Conservation (phyloP, 2,113 vertebrate species). For the Hydrolagus affinis region DNA sequence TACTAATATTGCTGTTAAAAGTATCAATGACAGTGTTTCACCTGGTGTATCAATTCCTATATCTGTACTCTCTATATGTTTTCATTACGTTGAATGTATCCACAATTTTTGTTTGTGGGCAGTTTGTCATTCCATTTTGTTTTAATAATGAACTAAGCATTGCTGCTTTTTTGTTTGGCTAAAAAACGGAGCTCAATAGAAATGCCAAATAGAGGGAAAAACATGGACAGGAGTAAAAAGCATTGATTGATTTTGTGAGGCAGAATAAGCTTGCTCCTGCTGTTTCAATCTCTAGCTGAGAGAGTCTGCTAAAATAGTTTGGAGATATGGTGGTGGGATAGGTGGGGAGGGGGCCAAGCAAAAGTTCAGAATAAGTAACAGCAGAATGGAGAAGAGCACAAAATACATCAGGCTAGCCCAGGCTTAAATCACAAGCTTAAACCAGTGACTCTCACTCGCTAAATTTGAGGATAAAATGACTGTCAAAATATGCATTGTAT, state of each 20-base stretch:
- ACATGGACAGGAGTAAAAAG: neutral
- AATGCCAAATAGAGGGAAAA: slow-evolving; percentile 24
- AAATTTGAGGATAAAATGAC: neutral
- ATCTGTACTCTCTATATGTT: slow-evolving; percentile 18
- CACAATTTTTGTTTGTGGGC: slow-evolving; percentile 27
- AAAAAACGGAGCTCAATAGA: neutral
- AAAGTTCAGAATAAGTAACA: too few species aligned
- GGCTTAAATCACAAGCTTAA: slow-evolving; percentile 20
- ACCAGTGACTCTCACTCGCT: neutral
- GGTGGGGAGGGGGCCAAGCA: neutral
- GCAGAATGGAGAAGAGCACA: neutral
- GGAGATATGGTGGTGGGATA: neutral
- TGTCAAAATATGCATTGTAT: neutral
- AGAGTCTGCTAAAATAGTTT: slow-evolving; percentile 11
- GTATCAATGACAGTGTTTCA: slow-evolving; percentile 5
- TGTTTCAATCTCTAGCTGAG: neutral
- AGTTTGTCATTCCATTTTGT: slow-evolving; percentile 23
- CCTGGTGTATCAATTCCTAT: slow-evolving; percentile 19
- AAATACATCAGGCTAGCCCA: neutral
- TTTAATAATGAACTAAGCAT: slow-evolving; percentile 1
- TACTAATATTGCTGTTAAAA: slow-evolving; percentile 23
- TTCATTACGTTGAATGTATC: slow-evolving; percentile 29
- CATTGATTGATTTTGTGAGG: slow-evolving; percentile 3
- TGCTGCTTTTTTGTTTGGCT: neutral
- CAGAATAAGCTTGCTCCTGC: neutral